Evolutionary conservation across 2,113 vertebrate genomes (phyloP).

Genomic region (Bettongia penicillata): DNA sequence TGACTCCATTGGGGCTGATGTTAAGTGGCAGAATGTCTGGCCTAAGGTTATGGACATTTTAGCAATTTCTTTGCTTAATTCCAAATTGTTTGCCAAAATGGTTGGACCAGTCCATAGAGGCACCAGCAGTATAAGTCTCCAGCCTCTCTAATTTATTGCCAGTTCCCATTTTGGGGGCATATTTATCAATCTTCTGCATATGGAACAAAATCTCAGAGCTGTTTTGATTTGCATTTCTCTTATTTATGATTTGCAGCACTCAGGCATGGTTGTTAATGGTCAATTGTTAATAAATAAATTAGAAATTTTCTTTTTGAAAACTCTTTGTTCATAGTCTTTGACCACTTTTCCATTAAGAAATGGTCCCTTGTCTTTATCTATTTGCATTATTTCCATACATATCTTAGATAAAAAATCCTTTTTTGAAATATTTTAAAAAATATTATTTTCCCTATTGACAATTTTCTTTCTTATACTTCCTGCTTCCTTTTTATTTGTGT

Average conservation of each 20-base stretch:
- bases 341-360: not conserved
- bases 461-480: not conserved
- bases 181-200: not conserved
- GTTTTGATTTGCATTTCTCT: not conserved
- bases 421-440: not conserved
- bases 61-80: not conserved
- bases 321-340: not conserved
- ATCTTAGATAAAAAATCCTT: not conserved
- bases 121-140: no score
- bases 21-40: not conserved
- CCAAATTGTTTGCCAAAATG: not conserved
- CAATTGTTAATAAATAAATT: not conserved
- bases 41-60: not conserved
- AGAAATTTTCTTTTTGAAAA: not conserved
- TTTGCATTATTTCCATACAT: not conserved
- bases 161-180: not conserved
- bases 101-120: not conserved
- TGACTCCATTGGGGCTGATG: not conserved
- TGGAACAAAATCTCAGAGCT: not conserved
- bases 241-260: not conserved
- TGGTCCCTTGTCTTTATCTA: not conserved
- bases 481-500: not conserved
- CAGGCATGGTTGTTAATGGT: not conserved
- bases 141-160: not conserved
- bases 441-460: not conserved